phyloP scores from a whole-genome alignment of 2,113 vertebrate genomes.

The Chaetops frenatus region DNA sequence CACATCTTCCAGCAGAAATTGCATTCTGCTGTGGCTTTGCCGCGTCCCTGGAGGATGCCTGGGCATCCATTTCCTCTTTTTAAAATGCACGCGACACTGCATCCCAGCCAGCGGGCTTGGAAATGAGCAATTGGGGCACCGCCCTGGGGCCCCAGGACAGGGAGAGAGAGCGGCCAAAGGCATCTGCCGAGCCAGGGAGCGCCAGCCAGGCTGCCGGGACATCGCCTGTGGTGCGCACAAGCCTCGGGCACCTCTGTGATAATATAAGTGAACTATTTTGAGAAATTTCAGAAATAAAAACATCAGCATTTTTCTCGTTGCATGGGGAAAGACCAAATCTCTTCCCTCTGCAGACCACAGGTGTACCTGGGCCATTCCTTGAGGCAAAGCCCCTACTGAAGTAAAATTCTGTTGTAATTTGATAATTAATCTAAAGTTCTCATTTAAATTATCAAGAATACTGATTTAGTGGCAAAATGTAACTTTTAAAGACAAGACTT shows the following conservation, averaged over 20 bases:
- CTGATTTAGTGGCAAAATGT: neutral
- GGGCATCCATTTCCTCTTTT: neutral
- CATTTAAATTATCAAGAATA: neutral
- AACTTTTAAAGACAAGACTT: neutral
- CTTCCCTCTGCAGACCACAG: neutral
- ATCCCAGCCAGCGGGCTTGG: neutral
- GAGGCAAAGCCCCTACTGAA: neutral
- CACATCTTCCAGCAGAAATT: neutral
- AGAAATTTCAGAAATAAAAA: neutral
- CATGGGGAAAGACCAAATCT: neutral
- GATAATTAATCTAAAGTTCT: neutral
- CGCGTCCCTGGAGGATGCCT: neutral
- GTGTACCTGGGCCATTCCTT: neutral
- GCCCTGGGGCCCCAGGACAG: neutral
- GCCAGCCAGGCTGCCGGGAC: neutral
- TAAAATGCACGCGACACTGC: neutral
- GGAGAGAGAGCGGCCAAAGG: neutral
- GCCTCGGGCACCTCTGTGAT: neutral
- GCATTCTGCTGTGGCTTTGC: conserved; percentile 1
- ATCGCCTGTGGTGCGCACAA: fast-evolving
- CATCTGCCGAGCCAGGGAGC: neutral
- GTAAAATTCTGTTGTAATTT: neutral
- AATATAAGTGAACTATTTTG: neutral
- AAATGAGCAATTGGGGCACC: neutral
- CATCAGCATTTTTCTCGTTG: neutral